Evolutionary conservation across 2,888 invertebrate genomes (phyloP).

Genomic region (Yponomeuta sedellus): DNA sequence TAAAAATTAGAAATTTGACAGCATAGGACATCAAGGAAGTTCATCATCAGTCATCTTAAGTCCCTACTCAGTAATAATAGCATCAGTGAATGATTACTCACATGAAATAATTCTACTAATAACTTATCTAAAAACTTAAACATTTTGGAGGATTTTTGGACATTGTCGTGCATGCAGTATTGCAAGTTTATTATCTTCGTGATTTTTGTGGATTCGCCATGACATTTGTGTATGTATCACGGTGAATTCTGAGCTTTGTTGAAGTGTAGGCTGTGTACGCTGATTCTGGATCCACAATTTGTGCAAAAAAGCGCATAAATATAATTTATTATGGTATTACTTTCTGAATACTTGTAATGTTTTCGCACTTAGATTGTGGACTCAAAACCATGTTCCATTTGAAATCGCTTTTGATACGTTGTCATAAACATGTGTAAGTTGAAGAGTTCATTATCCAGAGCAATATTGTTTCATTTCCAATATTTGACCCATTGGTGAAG

Average conservation of each 20-base stretch:
- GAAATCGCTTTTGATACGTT: conserved; percentile 48
- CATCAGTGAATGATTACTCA: conserved; percentile 13
- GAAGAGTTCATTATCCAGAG: conserved; percentile 54
- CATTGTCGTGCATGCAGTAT: conserved; percentile 70
- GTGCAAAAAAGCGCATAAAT: conserved; percentile 20
- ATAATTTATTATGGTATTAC: neutral
- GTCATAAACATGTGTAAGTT: conserved; percentile 54
- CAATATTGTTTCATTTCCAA: conserved; percentile 55
- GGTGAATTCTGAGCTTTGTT: conserved; percentile 51
- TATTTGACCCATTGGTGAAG: conserved; percentile 54
- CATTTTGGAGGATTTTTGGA: conserved; percentile 55
- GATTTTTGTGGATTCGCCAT: conserved; percentile 53
- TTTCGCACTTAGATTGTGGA: conserved; percentile 38
- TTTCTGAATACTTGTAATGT: conserved; percentile 11
- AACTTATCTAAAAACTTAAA: neutral
- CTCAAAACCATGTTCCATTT: conserved; percentile 38
- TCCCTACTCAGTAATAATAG: neutral
- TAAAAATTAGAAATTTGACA: neutral
- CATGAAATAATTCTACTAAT: conserved; percentile 10
- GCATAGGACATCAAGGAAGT: neutral
- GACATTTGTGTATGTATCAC: conserved; percentile 32
- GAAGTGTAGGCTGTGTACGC: conserved; percentile 64
- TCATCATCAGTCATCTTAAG: neutral
- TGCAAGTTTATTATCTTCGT: conserved; percentile 27
- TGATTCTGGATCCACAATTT: conserved; percentile 48